Evolutionary conservation across 2,888 invertebrate species (phyloP).

Genomic region (Heliconius ismenius): DNA sequence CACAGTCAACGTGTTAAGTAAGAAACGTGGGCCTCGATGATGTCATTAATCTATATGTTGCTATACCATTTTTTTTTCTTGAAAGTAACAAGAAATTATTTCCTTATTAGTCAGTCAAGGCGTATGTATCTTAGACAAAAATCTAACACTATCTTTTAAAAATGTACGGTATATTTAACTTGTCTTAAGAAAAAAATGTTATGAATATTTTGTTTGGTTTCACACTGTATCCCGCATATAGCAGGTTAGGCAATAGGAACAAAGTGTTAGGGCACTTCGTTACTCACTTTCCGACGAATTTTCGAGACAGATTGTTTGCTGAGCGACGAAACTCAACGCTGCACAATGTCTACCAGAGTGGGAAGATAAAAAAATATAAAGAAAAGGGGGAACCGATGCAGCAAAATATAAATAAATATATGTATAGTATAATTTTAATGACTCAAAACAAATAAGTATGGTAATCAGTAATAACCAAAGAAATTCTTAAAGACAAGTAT

Average conservation of each 20-base stretch:
- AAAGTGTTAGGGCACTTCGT: not conserved
- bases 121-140: not conserved
- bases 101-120: not conserved
- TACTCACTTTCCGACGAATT: not conserved
- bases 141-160: not conserved
- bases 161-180: not conserved
- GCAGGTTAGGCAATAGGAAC: not conserved
- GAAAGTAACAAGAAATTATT: not conserved
- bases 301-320: not conserved
- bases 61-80: not conserved
- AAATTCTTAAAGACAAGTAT: too few species aligned
- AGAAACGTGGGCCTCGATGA: not conserved
- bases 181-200: not conserved
- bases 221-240: not conserved
- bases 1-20: not conserved
- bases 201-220: not conserved
- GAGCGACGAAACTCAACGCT: not conserved
- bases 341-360: too few species aligned
- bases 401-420: too few species aligned
- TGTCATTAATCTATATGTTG: not conserved
- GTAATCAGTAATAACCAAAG: too few species aligned
- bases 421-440: too few species aligned
- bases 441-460: too few species aligned
- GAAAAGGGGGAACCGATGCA: too few species aligned
- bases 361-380: too few species aligned